phyloP scores from a whole-genome alignment of 2,797 vertebrate genomes.

The Micromesistius poutassou region DNA sequence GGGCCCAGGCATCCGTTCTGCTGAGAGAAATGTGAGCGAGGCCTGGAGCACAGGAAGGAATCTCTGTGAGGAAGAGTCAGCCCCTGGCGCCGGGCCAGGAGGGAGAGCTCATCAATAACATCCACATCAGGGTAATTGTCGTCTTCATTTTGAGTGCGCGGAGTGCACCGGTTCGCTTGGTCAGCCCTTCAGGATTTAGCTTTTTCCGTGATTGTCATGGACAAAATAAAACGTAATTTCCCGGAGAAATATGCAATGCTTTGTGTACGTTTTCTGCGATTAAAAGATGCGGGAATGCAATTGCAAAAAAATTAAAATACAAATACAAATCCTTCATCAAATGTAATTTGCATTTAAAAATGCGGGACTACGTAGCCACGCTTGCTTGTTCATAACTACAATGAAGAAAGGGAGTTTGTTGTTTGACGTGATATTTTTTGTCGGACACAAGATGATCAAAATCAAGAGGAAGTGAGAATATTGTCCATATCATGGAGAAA shows the following conservation, averaged over 20 bases:
- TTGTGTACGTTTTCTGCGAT: background rate
- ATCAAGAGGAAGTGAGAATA: no score
- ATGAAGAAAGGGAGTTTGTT: no score
- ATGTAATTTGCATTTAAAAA: no score
- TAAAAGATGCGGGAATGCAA: background rate
- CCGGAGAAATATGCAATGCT: background rate
- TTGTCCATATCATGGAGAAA: no score
- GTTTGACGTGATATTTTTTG: no score
- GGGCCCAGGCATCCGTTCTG: background rate
- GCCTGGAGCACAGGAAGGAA: background rate
- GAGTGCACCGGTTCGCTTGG: background rate
- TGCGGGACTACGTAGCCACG: background rate
- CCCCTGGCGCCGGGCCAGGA: background rate
- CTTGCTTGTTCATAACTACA: no score
- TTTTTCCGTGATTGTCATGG: background rate
- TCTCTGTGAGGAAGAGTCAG: background rate
- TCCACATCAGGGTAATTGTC: slow-evolving; percentile 6
- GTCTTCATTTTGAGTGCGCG: background rate
- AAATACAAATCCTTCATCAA: background rate
- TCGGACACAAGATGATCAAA: no score
- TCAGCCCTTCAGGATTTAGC: background rate
- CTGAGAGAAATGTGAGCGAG: background rate
- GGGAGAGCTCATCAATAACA: slow-evolving; percentile 9
- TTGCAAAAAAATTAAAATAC: background rate
- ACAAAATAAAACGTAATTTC: background rate